Percentiles rank a stretch among this genome's conserved stretches.
These are phyloP conservation scores for Pachypeltis micranthus DNA, from an alignment of 1,140 invertebrate species.

Conservation along the genomic window DNA sequence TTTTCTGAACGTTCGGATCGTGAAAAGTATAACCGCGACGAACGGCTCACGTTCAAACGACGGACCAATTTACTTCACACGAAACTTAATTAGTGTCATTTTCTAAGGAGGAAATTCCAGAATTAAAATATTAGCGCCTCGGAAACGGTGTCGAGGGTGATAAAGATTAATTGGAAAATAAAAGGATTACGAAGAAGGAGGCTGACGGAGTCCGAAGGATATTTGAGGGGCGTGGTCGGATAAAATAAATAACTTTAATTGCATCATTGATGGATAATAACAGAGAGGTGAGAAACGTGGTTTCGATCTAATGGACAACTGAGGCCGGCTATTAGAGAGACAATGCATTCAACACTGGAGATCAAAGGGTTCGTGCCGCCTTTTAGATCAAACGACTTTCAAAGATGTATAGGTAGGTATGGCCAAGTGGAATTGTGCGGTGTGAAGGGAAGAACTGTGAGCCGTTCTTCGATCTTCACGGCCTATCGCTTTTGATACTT, in stretches of 20 bases:
- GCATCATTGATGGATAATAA: conserved; percentile 8
- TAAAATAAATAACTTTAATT: conserved; percentile 11
- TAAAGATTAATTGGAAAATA: not conserved
- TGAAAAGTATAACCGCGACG: no score
- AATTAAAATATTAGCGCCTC: no score
- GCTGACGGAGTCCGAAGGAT: not conserved
- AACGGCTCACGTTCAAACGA: no score
- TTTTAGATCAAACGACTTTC: not conserved
- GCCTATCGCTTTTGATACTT: not conserved
- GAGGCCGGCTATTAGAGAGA: not conserved
- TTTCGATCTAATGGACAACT: not conserved
- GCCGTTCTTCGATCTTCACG: not conserved
- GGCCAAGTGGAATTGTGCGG: no score
- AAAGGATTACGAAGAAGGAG: not conserved
- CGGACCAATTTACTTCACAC: no score
- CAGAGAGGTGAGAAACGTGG: conserved; percentile 1
- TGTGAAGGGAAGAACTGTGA: no score
- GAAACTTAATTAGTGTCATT: no score
- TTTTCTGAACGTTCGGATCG: no score
- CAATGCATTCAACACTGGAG: conserved; percentile 8
- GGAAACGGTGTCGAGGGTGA: not conserved
- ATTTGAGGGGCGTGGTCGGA: not conserved
- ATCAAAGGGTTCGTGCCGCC: not conserved
- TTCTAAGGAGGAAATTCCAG: no score
- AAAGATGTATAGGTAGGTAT: not conserved